Evolutionary conservation across 2,888 invertebrate genomes (phyloP), one percentile per base, ranked within the genome.

Genomic region (Apotomis turbidana): DNA sequence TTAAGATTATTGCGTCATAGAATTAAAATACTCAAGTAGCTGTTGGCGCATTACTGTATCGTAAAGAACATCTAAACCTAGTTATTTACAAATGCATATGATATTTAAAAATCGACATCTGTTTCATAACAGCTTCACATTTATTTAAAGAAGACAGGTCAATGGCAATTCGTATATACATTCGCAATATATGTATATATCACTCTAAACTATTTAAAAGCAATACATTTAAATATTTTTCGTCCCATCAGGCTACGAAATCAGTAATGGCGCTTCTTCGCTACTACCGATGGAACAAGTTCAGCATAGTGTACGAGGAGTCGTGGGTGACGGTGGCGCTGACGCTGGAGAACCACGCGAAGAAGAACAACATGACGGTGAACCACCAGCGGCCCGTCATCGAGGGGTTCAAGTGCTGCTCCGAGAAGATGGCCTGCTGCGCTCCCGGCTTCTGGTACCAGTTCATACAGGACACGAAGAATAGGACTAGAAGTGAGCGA

Each of bases 261-360:
- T 99, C 99, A 61, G 96, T 99, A 80, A 96, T 99, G 87, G 96
- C 99, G 0, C 94, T 99, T 73, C 93, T 99, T 81, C 95, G 96
- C 71, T 97, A 98, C 91, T 98, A 97, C 93, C 95, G 97, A 81
- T 99, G 99, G 99, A 95, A 96, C 80, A 98, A 98, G 87, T 99
- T 99, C 91, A 96, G 98, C 36, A 97, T 99, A 74, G 94, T 98
- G 61, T 96, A 97, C 81, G 97, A 98, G 85, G 96, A 96, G 81
- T 94, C 95, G 4, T 97, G 97, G 96, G 94, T 95, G 79, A 96
- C 96, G 2, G 98, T 98, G 36, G 98, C 98, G 0, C 93, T 96
- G 78, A 97, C 97, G 1, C 91, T 99, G 74, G 95, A 96, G 85
- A 95, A 96, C 77, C 96, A 97, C 85, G 97, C 98, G 0, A 92